Conservation (phyloP, 2,113 vertebrate species). For the Rhegmatorhina hoffmannsi region DNA sequence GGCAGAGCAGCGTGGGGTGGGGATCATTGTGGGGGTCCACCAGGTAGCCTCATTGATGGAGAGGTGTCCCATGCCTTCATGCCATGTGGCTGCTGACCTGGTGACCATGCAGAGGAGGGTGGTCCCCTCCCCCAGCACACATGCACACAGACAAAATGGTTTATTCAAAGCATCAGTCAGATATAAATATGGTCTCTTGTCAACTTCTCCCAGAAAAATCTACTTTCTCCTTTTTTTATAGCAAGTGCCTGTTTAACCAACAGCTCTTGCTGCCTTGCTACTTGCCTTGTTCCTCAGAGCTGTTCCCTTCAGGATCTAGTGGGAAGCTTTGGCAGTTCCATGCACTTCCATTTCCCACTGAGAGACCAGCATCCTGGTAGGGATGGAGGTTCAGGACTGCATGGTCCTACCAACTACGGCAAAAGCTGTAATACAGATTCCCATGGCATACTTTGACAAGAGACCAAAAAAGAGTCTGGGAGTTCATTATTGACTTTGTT, state of each 20-base stretch:
- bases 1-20: no score
- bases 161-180: no score
- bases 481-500: neutral
- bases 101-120: no score
- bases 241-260: neutral
- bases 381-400: neutral
- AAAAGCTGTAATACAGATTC: neutral
- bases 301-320: neutral
- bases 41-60: no score
- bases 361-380: neutral
- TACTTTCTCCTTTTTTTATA: neutral
- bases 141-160: no score
- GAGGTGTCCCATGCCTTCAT: no score
- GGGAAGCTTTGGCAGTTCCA: neutral
- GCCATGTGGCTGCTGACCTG: no score
- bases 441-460: accelerated
- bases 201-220: neutral
- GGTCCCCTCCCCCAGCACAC: no score
- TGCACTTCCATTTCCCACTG: neutral
- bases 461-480: neutral
- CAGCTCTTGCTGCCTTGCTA: neutral
- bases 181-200: no score
- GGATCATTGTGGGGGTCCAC: no score
- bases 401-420: neutral
- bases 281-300: neutral